Evolutionary conservation across 2,888 invertebrate genomes (phyloP).

Genomic region (Cosmopolites sordidus): DNA sequence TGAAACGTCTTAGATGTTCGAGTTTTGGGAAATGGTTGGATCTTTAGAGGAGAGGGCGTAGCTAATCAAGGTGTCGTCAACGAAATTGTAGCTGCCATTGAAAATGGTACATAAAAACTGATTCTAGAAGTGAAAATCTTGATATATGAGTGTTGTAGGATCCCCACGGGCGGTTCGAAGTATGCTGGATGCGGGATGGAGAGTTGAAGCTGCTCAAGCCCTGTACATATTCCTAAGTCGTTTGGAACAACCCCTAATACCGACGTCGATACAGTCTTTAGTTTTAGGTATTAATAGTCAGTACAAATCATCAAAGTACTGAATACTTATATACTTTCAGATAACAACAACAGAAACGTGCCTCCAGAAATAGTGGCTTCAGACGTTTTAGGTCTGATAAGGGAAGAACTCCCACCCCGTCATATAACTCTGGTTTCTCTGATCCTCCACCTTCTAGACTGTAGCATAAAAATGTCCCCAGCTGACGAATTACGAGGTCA

Average conservation of each 20-base stretch:
- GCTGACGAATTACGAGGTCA: constrained; percentile 50
- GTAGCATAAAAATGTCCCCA: constrained; percentile 47
- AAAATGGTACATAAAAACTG: constrained; percentile 25
- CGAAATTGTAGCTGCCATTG: constrained; percentile 31
- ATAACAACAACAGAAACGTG: constrained; percentile 43
- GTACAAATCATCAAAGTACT: background rate
- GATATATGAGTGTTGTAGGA: constrained; percentile 13
- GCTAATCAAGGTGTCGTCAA: constrained; percentile 33
- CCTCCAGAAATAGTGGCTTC: constrained; percentile 48
- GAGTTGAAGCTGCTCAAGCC: constrained; percentile 48
- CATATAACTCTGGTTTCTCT: constrained; percentile 45
- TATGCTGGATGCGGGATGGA: constrained; percentile 39
- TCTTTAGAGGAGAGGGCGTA: constrained; percentile 39
- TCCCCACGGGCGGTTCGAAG: constrained; percentile 29
- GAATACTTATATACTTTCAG: constrained; percentile 31
- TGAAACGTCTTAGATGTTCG: constrained; percentile 35
- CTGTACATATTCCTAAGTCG: constrained; percentile 44
- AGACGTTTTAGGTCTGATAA: constrained; percentile 50
- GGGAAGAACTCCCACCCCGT: constrained; percentile 47
- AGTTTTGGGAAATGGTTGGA: constrained; percentile 37
- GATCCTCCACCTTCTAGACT: constrained; percentile 47
- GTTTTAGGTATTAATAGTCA: constrained; percentile 45
- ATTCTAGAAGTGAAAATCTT: background rate
- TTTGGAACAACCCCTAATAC: constrained; percentile 48
- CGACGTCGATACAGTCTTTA: constrained; percentile 48